Evolutionary conservation across 2,113 vertebrate genomes (phyloP).

Genomic region (Saccopteryx bilineata): DNA sequence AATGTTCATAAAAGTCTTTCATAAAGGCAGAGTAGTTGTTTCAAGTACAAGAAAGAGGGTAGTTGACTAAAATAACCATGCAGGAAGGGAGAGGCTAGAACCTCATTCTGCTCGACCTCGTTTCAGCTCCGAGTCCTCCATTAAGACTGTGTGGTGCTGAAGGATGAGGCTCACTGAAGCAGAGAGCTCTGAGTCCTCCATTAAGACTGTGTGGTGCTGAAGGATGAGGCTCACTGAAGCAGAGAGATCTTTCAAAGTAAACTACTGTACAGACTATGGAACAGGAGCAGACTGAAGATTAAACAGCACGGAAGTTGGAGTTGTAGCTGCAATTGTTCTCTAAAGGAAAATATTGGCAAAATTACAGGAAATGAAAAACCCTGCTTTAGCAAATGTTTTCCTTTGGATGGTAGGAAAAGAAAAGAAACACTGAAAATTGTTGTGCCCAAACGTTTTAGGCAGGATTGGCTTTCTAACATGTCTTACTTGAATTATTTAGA

Average conservation of each 20-base stretch:
- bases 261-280: not conserved
- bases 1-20: not conserved
- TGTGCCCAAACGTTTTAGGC: not conserved
- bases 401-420: not conserved
- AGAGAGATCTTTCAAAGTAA: not conserved
- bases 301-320: not conserved
- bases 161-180: not conserved
- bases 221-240: not conserved
- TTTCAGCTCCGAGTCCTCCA: not conserved
- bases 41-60: not conserved
- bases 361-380: not conserved
- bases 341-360: not conserved
- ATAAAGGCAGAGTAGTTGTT: not conserved
- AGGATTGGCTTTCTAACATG: not conserved
- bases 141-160: not conserved
- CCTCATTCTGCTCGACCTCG: not conserved
- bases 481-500: not conserved
- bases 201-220: not conserved
- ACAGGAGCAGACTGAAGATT: not conserved
- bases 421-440: not conserved
- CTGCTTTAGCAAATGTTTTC: not conserved
- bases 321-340: not conserved
- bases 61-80: not conserved
- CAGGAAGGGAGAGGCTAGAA: not conserved
- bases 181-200: not conserved